Conservation (phyloP, 2,888 invertebrate genomes). For the Diarsia rubi region DNA sequence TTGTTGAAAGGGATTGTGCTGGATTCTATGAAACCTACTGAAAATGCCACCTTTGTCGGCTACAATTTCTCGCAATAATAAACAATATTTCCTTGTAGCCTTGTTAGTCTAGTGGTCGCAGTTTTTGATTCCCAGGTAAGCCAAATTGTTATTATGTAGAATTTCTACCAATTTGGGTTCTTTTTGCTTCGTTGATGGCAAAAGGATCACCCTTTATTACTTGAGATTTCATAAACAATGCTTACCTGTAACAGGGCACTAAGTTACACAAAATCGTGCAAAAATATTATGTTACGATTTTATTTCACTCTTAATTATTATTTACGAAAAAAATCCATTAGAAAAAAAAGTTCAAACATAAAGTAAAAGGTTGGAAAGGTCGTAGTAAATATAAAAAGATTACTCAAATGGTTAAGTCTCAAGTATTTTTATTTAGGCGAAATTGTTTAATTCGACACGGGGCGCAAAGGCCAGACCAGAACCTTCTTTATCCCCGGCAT, state of each 20-base stretch:
- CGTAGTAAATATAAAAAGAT: slow-evolving; percentile 44
- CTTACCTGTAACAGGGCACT: neutral
- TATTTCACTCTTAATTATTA: neutral
- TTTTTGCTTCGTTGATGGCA: neutral
- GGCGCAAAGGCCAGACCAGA: slow-evolving; percentile 76
- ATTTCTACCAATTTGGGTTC: neutral
- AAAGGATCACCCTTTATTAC: neutral
- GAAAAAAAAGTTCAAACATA: neutral
- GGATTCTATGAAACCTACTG: slow-evolving; percentile 7
- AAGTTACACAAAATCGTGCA: neutral
- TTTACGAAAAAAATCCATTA: neutral
- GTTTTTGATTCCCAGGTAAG: neutral
- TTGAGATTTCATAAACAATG: neutral
- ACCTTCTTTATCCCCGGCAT: slow-evolving; percentile 83
- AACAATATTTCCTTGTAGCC: neutral
- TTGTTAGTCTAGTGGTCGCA: neutral
- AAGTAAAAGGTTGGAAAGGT: slow-evolving; percentile 3
- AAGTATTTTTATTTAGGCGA: slow-evolving; percentile 74
- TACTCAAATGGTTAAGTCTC: slow-evolving; percentile 38
- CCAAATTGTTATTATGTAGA: neutral
- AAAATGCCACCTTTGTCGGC: neutral
- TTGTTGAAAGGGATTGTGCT: slow-evolving; percentile 25
- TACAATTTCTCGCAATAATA: neutral
- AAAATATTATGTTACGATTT: neutral
- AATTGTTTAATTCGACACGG: slow-evolving; percentile 80